Evolutionary conservation across 2,888 invertebrate species (phyloP).

Genomic region (Dicyrtoma fusca): DNA sequence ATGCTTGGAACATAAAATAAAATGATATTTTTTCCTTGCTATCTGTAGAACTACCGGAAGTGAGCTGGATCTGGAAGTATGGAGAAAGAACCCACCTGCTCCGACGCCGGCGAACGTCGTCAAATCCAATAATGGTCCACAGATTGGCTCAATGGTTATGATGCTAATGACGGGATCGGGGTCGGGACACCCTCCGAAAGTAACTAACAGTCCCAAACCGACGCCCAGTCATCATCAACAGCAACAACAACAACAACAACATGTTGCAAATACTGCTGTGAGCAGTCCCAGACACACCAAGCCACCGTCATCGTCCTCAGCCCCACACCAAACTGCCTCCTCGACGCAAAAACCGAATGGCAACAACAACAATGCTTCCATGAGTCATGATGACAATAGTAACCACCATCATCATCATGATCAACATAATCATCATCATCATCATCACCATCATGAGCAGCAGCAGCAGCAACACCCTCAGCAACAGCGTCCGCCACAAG

Average conservation of each 20-base stretch:
- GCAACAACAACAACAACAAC: background rate
- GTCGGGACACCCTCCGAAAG: conserved; percentile 6
- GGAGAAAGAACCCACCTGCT: conserved; percentile 46
- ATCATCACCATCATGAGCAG: conserved; percentile 10
- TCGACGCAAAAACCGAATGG: background rate
- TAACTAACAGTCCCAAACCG: background rate
- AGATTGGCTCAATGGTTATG: conserved; percentile 36
- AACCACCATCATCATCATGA: conserved; percentile 14
- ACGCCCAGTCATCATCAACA: background rate
- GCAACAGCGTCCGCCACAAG: conserved; percentile 3
- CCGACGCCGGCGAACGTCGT: background rate
- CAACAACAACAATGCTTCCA: background rate
- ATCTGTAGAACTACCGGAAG: conserved; percentile 47
- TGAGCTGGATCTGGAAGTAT: conserved; percentile 49
- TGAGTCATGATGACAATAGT: background rate
- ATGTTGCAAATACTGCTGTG: background rate
- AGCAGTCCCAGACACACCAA: conserved; percentile 1
- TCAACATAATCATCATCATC: conserved; percentile 1
- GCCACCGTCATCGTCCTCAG: background rate
- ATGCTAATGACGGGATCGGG: conserved; percentile 36
- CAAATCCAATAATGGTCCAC: conserved; percentile 14
- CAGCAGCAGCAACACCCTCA: conserved; percentile 14
- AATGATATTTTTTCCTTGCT: conserved; percentile 3
- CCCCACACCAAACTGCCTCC: background rate
- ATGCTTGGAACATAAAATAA: too few species aligned